Base-by-base conservation (phyloP, 2,797 vertebrate species). In the Rallus crepitans region DNA sequence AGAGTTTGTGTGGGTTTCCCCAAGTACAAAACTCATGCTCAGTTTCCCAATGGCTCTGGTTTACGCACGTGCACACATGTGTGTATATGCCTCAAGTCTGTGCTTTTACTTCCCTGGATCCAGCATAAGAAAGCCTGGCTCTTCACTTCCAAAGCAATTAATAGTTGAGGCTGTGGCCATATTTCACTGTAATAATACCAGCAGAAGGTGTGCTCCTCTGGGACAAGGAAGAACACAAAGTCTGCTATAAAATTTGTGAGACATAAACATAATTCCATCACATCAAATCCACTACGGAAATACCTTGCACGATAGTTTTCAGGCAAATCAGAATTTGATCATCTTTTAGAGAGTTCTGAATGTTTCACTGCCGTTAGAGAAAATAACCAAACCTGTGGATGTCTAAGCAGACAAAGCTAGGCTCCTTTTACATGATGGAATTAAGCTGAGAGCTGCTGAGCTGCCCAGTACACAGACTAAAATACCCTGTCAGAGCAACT, bases 171-270 rank as follows among this genome's bases (percentile, higher is more conserved):
- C 53, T 80, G 68, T 2, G 15, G 50, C 31, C 87, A 5, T 90
- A 75, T 78, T 93, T 94, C 71, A 77, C n/a, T 85, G 27, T 57
- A 85, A 63, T 77, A 95, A 91, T 87, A 85, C 71, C 87, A 91
- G 30, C 55, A 85, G 83, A 87, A 85, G 82, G 16, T 28, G 6
- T 13, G 3, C 33, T 82, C 71, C 71, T 64, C 78, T 92, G 89
- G 64, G 89, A 73, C 56, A 73, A 89, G 65, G 83, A 48, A 82
- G 64, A 87, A 61, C 0, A 8, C 25, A 77, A 73, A 85, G 25
- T 16, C 40, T 55, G 27, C 9, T 21, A 61, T 37, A 72, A 86
- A 86, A 78, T 57, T 55, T 71, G 45, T 61, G 66, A 87, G n/a
- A 83, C 21, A 4, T 84, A 70, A 88, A 76, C 45, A 88, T 79